A percentile compares a stretch with the other conserved stretches of the same genome.
phyloP scores from a whole-genome alignment of 2,888 invertebrate species.

The Aphrophora alni region DNA sequence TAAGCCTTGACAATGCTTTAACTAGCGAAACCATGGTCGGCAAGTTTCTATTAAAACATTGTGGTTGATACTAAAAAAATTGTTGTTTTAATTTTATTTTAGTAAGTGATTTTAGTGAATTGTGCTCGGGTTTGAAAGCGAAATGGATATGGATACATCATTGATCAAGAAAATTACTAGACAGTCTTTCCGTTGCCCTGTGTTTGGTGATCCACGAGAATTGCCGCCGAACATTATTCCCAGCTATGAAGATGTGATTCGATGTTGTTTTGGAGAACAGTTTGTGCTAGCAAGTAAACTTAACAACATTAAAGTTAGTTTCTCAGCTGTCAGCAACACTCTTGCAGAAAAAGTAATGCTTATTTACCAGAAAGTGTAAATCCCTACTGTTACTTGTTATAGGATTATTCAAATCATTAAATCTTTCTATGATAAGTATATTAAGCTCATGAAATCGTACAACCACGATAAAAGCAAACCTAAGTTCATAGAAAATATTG shows the following conservation, averaged over 20 bases:
- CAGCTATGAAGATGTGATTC: constrained; percentile 28
- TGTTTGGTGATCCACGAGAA: constrained; percentile 31
- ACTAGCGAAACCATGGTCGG: no score
- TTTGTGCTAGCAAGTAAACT: constrained; percentile 22
- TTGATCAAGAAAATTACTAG: not conserved
- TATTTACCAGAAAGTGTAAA: constrained; percentile 30
- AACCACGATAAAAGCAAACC: constrained; percentile 26
- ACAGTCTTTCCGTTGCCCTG: constrained; percentile 27
- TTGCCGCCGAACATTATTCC: constrained; percentile 26
- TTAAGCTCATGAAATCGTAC: constrained; percentile 21
- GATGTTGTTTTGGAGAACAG: constrained; percentile 30
- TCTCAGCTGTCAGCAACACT: constrained; percentile 3
- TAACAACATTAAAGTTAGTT: constrained; percentile 27
- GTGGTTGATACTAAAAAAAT: no score
- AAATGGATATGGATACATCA: no score
- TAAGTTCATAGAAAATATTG: constrained; percentile 24
- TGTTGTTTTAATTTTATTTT: no score
- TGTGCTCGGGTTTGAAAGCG: no score
- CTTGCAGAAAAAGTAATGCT: not conserved
- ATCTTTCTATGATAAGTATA: constrained; percentile 31
- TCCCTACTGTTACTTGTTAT: constrained; percentile 26
- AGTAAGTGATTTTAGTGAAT: no score
- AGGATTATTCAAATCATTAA: constrained; percentile 23
- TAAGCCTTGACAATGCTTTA: no score
- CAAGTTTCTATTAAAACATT: no score